Conservation (phyloP, 2,888 invertebrate species). For the Cylindroiulus punctatus region DNA sequence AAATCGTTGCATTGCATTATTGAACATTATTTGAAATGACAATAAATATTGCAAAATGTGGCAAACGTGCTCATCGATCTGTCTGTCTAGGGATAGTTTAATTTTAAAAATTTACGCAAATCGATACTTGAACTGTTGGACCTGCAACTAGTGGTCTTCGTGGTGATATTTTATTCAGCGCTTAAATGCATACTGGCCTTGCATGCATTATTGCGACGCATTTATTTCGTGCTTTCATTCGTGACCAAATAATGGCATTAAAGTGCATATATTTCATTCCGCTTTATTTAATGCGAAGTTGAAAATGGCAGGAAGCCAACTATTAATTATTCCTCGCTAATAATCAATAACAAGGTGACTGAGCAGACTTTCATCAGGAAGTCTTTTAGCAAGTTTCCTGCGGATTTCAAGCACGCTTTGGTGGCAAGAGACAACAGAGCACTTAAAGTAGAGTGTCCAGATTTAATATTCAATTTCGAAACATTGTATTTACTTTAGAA, state of each 20-base stretch:
- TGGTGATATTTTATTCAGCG: slow-evolving; percentile 29
- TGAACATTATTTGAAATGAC: background rate
- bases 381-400: background rate
- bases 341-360: slow-evolving; percentile 40
- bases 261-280: slow-evolving; percentile 13
- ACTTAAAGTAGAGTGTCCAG: slow-evolving; percentile 6
- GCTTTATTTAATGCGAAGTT: slow-evolving; percentile 37
- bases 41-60: background rate
- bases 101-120: background rate
- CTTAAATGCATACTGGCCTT: background rate
- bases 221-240: slow-evolving; percentile 30
- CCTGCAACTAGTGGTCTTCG: slow-evolving; percentile 35
- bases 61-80: background rate
- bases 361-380: background rate
- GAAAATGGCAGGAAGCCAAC: slow-evolving; percentile 24
- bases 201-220: slow-evolving; percentile 9
- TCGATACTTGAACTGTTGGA: background rate
- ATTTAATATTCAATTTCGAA: background rate
- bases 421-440: background rate
- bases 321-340: slow-evolving; percentile 35
- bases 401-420: slow-evolving; percentile 27
- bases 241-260: slow-evolving; percentile 17
- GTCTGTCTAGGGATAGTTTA: background rate
- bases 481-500: background rate
- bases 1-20: background rate